Conservation (phyloP, 1,140 invertebrate species). For the Drosophila nebulosa region DNA sequence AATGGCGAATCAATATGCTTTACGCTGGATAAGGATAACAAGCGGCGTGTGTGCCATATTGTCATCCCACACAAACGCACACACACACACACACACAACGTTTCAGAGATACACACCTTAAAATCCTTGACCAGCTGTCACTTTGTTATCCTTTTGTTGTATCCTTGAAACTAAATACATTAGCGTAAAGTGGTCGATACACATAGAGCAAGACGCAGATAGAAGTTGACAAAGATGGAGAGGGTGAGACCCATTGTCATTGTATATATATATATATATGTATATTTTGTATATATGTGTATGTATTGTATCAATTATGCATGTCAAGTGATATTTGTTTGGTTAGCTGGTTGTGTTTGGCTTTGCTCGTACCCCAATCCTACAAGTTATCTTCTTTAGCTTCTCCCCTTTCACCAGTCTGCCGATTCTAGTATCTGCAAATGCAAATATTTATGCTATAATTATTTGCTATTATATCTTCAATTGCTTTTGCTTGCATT, state of each 20-base stretch:
- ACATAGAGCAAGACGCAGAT: neutral
- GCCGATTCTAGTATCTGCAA: neutral
- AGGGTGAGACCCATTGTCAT: neutral
- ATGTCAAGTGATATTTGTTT: constrained; percentile 17
- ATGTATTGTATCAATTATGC: neutral
- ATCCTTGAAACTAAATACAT: constrained; percentile 66
- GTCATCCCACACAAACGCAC: neutral
- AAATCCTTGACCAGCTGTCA: constrained; percentile 60
- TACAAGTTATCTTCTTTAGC: neutral
- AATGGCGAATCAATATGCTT: constrained; percentile 55
- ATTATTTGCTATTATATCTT: constrained; percentile 39
- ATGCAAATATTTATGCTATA: constrained; percentile 46
- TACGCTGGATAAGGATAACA: neutral
- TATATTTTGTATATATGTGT: neutral
- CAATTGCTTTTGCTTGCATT: constrained; percentile 18
- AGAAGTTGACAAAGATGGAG: neutral
- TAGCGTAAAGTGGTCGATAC: constrained; percentile 35
- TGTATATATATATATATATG: neutral
- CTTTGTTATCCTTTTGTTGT: constrained; percentile 29
- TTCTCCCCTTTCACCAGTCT: constrained; percentile 11
- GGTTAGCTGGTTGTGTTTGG: constrained; percentile 4
- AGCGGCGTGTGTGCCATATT: constrained; percentile 54
- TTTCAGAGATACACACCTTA: constrained; percentile 47
- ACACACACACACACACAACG: neutral
- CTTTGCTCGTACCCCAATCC: neutral